phyloP scores from a whole-genome alignment of 2,888 invertebrate genomes.

The Mystacides longicornis region DNA sequence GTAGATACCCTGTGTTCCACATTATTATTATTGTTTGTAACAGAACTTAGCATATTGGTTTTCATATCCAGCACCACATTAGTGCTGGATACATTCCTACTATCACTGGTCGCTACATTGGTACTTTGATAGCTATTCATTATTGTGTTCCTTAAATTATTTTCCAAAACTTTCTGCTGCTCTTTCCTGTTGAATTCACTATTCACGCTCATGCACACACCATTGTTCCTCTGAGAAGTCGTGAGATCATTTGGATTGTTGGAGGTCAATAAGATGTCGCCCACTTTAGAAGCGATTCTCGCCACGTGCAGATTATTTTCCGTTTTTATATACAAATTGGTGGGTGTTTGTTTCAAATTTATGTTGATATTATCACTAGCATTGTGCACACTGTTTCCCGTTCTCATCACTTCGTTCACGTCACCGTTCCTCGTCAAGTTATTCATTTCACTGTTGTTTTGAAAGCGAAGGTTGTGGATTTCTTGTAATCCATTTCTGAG shows the following conservation, averaged over 20 bases:
- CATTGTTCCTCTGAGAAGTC: constrained; percentile 20
- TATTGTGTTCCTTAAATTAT: constrained; percentile 13
- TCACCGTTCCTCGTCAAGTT: constrained; percentile 22
- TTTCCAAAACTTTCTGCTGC: constrained; percentile 12
- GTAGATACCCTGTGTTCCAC: constrained; percentile 37
- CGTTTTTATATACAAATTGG: constrained; percentile 13
- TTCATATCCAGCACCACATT: constrained; percentile 31
- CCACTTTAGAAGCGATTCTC: constrained; percentile 19
- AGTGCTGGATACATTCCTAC: constrained; percentile 17
- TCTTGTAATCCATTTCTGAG: constrained; percentile 23
- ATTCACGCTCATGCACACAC: constrained; percentile 13
- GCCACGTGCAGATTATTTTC: constrained; percentile 21
- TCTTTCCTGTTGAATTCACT: constrained; percentile 14
- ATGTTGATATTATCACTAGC: constrained; percentile 15
- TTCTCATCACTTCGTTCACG: constrained; percentile 16
- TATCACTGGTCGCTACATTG: constrained; percentile 9
- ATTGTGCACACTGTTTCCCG: constrained; percentile 12
- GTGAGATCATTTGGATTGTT: constrained; percentile 23
- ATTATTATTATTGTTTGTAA: constrained; percentile 36
- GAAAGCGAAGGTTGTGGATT: constrained; percentile 17
- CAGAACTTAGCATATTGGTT: constrained; percentile 36
- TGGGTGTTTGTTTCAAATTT: constrained; percentile 18
- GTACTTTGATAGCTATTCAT: constrained; percentile 16
- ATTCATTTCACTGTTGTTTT: constrained; percentile 19
- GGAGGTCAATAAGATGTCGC: constrained; percentile 20